Evolutionary conservation across 2,888 invertebrate genomes (phyloP), one percentile per base, ranked within the genome.

Genomic region (Leptopilina myrica): DNA sequence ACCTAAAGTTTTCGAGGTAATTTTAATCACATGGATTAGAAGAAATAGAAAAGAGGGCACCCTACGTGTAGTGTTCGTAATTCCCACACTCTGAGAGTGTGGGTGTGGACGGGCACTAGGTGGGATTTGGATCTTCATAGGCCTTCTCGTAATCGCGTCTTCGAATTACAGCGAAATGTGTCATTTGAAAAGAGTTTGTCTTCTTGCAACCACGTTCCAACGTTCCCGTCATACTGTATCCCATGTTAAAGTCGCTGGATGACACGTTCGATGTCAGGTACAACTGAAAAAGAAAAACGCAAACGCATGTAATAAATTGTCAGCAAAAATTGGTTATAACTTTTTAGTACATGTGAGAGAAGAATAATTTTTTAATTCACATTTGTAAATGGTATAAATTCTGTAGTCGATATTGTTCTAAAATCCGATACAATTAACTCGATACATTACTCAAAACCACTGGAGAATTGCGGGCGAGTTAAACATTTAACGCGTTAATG

Each of bases 201-300:
- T 95, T 94, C 85, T 95, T 95, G 90, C 94, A 94, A 85, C 97
- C 97, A 20, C 97, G 93, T 91, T 97, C 97, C 88, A 97, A 93
- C 12, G 96, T 96, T 12, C 97, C 97, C 1, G 97, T 97, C 94
- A 97, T 96, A 89, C 96, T 96, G 93, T 97, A 97, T 76, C 97
- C 97, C 95, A 96, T 96, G 92, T 97, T 96, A 93, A 96, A 97
- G 92, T 97, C 97, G 76, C 96, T 95, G 88, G 95, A 95, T 69
- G 96, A 95, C 88, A 97, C 96, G 92, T 96, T 96, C 81, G 96
- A 96, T 81, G 96, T 97, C 89, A 97, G 94, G 92, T 95, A 95
- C 90, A 97, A 92, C 94, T 95, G 93, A 14, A 73, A 56, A 1
- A n/a, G 15, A 40, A 56, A 59, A 40, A n/a, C 0, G 3, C 53